Evolutionary conservation across 1,140 invertebrate species (phyloP).

Genomic region (Trypoxylus dichotomus): DNA sequence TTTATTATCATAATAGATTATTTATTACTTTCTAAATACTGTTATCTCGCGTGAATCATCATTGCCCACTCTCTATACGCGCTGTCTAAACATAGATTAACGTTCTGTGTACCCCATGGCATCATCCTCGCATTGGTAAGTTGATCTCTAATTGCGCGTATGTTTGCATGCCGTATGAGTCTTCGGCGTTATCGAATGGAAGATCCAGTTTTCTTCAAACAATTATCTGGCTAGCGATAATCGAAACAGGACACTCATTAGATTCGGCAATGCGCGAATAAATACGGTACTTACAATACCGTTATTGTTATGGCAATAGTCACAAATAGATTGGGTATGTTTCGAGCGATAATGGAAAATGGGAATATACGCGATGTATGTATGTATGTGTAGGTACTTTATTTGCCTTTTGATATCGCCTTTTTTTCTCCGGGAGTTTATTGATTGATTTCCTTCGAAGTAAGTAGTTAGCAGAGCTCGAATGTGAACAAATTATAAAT

Average conservation of each 20-base stretch:
- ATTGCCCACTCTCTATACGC: not conserved
- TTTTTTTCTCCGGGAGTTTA: too few relatives aligned
- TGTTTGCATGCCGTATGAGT: not conserved
- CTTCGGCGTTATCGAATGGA: not conserved
- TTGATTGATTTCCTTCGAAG: too few relatives aligned
- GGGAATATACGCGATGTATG: too few relatives aligned
- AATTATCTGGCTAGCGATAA: not conserved
- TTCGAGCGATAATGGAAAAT: not conserved
- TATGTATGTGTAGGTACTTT: not conserved
- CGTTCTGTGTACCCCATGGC: not conserved
- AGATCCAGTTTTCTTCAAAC: conserved; percentile 6
- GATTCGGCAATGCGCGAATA: not conserved
- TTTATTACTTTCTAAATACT: not conserved
- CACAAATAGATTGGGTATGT: not conserved
- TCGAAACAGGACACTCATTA: not conserved
- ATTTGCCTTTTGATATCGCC: too few relatives aligned
- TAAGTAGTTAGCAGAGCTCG: too few relatives aligned
- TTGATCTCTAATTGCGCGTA: not conserved
- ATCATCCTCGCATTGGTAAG: not conserved
- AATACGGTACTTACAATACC: not conserved
- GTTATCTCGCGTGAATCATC: not conserved
- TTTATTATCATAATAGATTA: conserved; percentile 5
- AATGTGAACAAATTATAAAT: too few relatives aligned
- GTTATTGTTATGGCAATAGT: not conserved
- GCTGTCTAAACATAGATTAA: not conserved